A percentile compares a stretch with the other conserved stretches of the same genome.
Evolutionary conservation across 2,888 invertebrate species (phyloP).

Genomic region (Sarcophaga rosellei): DNA sequence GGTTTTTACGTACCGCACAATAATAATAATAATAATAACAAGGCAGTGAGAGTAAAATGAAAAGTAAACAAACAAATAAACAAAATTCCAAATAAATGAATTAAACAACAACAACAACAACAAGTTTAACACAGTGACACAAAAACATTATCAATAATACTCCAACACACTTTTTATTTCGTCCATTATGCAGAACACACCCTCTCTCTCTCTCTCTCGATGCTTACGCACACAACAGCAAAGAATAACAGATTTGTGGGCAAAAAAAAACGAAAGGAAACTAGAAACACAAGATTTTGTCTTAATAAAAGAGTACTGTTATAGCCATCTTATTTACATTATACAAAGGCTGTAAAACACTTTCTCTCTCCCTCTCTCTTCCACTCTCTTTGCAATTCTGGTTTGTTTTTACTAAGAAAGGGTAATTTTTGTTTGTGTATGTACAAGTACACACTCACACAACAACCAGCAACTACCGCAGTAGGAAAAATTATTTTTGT

Average conservation of each 20-base stretch:
- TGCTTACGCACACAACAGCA: not conserved
- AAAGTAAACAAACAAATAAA: not conserved
- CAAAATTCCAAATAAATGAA: constrained; percentile 23
- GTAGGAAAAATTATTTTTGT: not conserved
- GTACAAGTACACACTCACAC: not conserved
- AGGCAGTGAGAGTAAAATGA: not conserved
- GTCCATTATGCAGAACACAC: not conserved
- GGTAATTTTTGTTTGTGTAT: not conserved
- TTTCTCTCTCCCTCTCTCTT: not conserved
- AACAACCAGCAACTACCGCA: not conserved
- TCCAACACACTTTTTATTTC: not conserved
- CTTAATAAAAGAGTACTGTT: not conserved
- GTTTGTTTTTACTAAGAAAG: not conserved
- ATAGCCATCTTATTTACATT: too few relatives aligned
- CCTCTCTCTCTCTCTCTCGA: not conserved
- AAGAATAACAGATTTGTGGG: not conserved
- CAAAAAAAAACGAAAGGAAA: not conserved
- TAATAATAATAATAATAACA: not conserved
- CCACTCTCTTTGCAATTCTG: not conserved
- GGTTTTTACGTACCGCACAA: too few relatives aligned
- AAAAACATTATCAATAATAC: not conserved
- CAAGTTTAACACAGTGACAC: not conserved
- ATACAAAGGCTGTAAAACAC: not conserved
- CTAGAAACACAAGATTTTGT: not conserved
- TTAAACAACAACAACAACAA: not conserved